A percentile compares a stretch with the other conserved stretches of the same genome.
phyloP scores from a whole-genome alignment of 2,113 vertebrate genomes.

The Tretioscincus oriximinensis region DNA sequence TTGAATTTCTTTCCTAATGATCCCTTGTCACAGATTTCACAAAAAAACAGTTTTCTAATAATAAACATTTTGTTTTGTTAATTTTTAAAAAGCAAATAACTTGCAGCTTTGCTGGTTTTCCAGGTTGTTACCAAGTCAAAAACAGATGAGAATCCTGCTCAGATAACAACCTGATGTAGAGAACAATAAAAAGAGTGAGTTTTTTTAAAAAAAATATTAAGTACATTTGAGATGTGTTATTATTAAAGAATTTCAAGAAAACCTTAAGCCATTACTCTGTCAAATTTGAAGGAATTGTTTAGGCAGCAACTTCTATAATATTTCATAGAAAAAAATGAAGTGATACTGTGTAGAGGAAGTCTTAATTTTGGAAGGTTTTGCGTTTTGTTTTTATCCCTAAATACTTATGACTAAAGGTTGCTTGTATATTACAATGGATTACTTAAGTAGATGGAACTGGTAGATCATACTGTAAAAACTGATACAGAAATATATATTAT shows the following conservation, averaged over 20 bases:
- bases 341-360: conserved; percentile 16
- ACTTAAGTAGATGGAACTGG: background rate
- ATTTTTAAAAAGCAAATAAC: background rate
- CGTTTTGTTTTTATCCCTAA: too few relatives aligned
- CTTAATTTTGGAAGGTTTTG: conserved; percentile 11
- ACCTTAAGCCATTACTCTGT: background rate
- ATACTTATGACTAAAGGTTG: background rate
- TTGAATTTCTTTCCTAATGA: too few relatives aligned
- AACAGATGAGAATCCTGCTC: conserved; percentile 28
- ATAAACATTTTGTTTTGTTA: background rate
- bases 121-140: conserved; percentile 47
- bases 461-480: background rate
- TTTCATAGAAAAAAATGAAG: background rate
- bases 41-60: background rate
- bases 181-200: conserved; percentile 45
- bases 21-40: background rate
- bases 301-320: background rate
- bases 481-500: background rate
- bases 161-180: conserved; percentile 45
- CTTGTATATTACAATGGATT: background rate
- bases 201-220: background rate
- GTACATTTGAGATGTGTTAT: background rate
- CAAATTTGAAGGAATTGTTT: too few relatives aligned
- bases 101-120: conserved; percentile 44
- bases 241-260: background rate